Evolutionary conservation across 2,888 invertebrate species (phyloP).

Genomic region (Harpalus rufipes): DNA sequence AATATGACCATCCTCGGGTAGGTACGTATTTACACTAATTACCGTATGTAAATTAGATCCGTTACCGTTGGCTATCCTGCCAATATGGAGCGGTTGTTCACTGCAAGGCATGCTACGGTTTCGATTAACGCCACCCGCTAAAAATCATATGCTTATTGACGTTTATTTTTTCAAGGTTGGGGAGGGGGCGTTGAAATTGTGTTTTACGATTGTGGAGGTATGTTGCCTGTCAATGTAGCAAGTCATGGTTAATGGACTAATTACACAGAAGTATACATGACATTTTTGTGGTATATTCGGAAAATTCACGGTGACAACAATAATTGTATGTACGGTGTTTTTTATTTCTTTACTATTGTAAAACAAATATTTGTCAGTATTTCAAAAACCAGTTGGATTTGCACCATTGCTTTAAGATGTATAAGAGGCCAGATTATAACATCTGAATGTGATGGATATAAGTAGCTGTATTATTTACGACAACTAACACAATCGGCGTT

Average conservation of each 20-base stretch:
- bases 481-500: too few relatives aligned
- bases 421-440: too few relatives aligned
- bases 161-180: neutral
- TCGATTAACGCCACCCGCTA: neutral
- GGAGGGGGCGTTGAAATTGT: neutral
- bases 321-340: too few relatives aligned
- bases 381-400: too few relatives aligned
- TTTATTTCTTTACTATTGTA: too few relatives aligned
- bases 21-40: slow-evolving; percentile 66
- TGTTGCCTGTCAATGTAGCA: neutral
- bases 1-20: slow-evolving; percentile 59
- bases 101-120: neutral
- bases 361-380: too few relatives aligned
- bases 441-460: too few relatives aligned
- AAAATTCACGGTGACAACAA: neutral
- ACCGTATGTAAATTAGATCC: slow-evolving; percentile 65
- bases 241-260: neutral
- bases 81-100: neutral
- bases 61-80: slow-evolving; percentile 56
- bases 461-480: too few relatives aligned
- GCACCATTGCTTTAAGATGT: too few relatives aligned
- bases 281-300: neutral
- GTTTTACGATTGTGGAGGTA: neutral
- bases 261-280: neutral
- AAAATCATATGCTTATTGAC: neutral